Evolutionary conservation across 2,888 invertebrate species (phyloP).

Genomic region (Trichogramma evanescens): DNA sequence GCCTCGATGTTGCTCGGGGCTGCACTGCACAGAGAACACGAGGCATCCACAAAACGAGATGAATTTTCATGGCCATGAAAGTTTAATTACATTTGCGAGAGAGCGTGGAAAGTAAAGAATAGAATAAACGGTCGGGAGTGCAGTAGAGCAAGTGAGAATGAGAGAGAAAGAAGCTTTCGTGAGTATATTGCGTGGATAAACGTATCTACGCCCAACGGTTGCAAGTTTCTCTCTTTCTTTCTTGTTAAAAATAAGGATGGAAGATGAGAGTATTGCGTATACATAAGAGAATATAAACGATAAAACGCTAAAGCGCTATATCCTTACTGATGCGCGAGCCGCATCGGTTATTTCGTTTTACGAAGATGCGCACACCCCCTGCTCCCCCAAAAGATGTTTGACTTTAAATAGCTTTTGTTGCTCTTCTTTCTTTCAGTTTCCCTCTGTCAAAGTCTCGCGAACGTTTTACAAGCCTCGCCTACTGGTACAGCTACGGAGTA

Average conservation of each 20-base stretch:
- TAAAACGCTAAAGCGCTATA: too few relatives aligned
- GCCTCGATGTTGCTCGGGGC: too few relatives aligned
- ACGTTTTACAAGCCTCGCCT: constrained; percentile 33
- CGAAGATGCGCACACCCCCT: constrained; percentile 13
- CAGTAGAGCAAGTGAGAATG: too few relatives aligned
- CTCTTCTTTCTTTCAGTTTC: constrained; percentile 14
- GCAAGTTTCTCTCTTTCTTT: not conserved
- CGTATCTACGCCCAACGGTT: too few relatives aligned
- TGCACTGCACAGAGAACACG: not conserved
- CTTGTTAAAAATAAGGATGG: too few relatives aligned
- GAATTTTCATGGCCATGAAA: constrained; percentile 7
- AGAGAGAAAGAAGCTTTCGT: too few relatives aligned
- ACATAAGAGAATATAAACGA: not conserved
- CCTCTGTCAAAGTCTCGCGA: constrained; percentile 37
- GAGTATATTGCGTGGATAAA: too few relatives aligned
- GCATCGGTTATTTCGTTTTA: not conserved
- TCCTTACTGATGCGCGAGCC: not conserved
- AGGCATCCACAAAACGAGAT: not conserved
- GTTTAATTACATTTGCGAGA: constrained; percentile 10
- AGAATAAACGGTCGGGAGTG: too few relatives aligned
- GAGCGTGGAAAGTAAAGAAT: not conserved
- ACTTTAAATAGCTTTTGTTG: constrained; percentile 21
- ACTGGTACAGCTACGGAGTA: too few relatives aligned
- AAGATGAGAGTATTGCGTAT: too few relatives aligned
- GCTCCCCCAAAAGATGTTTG: constrained; percentile 12